A percentile compares a stretch with the other conserved stretches of the same genome.
phyloP scores from a whole-genome alignment of 2,888 invertebrate species.

The Hyles lineata region DNA sequence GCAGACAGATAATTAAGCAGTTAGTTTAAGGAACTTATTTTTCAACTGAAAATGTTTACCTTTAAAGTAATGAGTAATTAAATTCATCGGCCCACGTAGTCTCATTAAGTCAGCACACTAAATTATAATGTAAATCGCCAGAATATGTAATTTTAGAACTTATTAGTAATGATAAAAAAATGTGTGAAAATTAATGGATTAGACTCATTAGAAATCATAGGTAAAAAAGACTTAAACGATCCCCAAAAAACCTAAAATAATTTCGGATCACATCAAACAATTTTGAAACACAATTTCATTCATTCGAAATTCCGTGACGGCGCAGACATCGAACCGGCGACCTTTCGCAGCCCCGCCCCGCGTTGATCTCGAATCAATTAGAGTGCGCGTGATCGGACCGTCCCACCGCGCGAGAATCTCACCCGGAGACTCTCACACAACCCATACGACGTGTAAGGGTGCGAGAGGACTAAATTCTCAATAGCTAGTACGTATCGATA shows the following conservation, averaged over 20 bases:
- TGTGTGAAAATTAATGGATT: no score
- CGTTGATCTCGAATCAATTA: constrained; percentile 59
- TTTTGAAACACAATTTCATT: not conserved
- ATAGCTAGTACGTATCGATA: no score
- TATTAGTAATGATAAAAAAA: no score
- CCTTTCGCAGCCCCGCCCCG: constrained; percentile 60
- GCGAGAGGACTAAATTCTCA: not conserved
- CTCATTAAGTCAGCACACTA: no score
- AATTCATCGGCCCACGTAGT: no score
- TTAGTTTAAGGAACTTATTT: no score
- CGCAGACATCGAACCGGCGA: constrained; percentile 60
- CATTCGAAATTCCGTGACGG: constrained; percentile 15
- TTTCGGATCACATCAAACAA: not conserved
- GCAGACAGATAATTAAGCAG: no score
- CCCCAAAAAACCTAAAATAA: not conserved
- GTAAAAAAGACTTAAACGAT: not conserved
- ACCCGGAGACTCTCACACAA: constrained; percentile 40
- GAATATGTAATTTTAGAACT: no score
- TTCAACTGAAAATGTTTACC: no score
- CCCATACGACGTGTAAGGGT: not conserved
- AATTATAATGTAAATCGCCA: no score
- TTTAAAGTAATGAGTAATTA: no score
- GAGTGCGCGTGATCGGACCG: constrained; percentile 57
- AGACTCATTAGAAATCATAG: no score
- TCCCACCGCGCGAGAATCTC: constrained; percentile 54